Evolutionary conservation across 2,113 vertebrate species (phyloP).

Genomic region (Chiloscyllium plagiosum): DNA sequence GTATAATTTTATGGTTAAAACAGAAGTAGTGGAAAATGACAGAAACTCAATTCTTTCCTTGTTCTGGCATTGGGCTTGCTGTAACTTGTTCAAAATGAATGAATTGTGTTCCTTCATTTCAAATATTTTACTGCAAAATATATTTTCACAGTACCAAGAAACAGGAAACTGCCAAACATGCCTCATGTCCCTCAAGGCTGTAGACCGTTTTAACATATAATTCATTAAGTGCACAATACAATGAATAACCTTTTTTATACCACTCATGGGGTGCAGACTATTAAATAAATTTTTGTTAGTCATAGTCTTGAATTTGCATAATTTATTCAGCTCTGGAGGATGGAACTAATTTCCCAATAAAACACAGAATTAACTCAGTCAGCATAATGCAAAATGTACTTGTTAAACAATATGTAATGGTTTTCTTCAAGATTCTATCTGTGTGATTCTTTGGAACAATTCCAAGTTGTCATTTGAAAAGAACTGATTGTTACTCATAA

Average conservation of each 20-base stretch:
- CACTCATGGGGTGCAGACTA: neutral
- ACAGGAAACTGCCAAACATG: slow-evolving; percentile 9
- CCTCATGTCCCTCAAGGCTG: slow-evolving; percentile 6
- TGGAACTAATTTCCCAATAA: slow-evolving; percentile 23
- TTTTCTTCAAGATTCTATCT: neutral
- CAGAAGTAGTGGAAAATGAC: neutral
- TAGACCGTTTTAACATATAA: neutral
- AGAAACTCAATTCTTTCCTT: neutral
- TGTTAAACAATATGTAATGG: neutral
- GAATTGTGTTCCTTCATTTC: neutral
- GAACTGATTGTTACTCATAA: neutral
- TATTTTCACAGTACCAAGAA: slow-evolving; percentile 16
- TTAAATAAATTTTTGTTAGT: slow-evolving; percentile 17
- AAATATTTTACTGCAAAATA: neutral
- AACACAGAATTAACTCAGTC: neutral
- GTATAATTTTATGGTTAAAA: neutral
- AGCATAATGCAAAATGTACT: neutral
- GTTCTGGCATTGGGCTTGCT: neutral
- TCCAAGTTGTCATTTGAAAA: neutral
- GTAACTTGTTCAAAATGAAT: neutral
- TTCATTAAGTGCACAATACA: slow-evolving; percentile 14
- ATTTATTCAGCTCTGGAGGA: slow-evolving; percentile 22
- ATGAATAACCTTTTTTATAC: slow-evolving; percentile 17
- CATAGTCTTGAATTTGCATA: neutral
- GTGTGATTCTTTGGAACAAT: neutral